These are phyloP conservation scores for Adelges cooleyi DNA, from an alignment of 1,140 invertebrate genomes.

Conservation along the genomic window DNA sequence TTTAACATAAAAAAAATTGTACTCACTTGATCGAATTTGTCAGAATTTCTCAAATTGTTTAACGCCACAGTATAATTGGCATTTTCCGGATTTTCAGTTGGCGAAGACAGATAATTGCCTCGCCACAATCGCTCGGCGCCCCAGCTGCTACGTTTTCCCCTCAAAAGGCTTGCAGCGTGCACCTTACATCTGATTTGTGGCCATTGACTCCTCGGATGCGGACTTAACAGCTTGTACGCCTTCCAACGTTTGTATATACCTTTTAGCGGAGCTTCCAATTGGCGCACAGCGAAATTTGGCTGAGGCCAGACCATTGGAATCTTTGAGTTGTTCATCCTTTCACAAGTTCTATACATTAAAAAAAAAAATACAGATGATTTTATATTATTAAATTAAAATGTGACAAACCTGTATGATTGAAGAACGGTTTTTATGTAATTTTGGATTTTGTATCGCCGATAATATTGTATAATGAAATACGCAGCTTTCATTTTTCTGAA, in stretches of 20 bases:
- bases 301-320: conserved; percentile 52
- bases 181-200: conserved; percentile 68
- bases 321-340: background rate
- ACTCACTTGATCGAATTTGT: conserved; percentile 53
- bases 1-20: conserved; percentile 33
- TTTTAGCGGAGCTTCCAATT: conserved; percentile 46
- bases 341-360: conserved; percentile 13
- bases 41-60: conserved; percentile 55
- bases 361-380: background rate
- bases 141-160: conserved; percentile 63
- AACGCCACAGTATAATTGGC: conserved; percentile 57
- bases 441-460: conserved; percentile 70
- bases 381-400: too few relatives aligned
- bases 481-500: conserved; percentile 80
- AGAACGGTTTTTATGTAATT: conserved; percentile 61
- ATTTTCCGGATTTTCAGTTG: conserved; percentile 63
- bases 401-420: conserved; percentile 45
- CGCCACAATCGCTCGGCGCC: conserved; percentile 76
- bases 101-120: conserved; percentile 76
- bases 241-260: conserved; percentile 68
- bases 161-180: conserved; percentile 62
- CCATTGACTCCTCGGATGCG: conserved; percentile 72
- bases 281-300: conserved; percentile 53
- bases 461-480: conserved; percentile 66
- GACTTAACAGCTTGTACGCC: conserved; percentile 71